phyloP scores from a whole-genome alignment of 2,888 invertebrate genomes.

The Melieria crassipennis region DNA sequence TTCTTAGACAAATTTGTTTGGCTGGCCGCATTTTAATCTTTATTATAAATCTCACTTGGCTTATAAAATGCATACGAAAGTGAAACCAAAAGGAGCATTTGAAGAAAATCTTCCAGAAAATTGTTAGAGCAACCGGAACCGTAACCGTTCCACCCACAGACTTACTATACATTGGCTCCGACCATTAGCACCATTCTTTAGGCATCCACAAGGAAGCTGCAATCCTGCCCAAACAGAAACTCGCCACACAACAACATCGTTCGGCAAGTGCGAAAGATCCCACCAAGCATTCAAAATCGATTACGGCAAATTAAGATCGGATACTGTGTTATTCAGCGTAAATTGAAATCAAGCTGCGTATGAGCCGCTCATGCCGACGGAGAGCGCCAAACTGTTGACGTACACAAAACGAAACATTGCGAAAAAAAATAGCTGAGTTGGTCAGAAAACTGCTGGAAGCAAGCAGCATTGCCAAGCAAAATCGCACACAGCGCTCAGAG shows the following conservation, averaged over 20 bases:
- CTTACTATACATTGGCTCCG: too few species aligned
- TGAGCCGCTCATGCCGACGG: background rate
- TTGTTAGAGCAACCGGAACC: too few species aligned
- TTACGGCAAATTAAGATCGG: slow-evolving; percentile 48
- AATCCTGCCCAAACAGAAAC: slow-evolving; percentile 53
- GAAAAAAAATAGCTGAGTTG: background rate
- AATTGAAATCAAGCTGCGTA: slow-evolving; percentile 22
- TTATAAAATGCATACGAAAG: too few species aligned
- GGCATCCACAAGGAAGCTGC: slow-evolving; percentile 60
- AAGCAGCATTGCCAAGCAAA: background rate
- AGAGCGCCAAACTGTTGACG: background rate
- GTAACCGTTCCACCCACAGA: too few species aligned
- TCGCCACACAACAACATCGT: slow-evolving; percentile 24
- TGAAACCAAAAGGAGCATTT: too few species aligned
- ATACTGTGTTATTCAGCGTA: slow-evolving; percentile 11
- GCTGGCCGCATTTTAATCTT: too few species aligned
- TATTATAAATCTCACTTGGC: too few species aligned
- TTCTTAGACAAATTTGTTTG: too few species aligned
- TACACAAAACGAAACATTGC: slow-evolving; percentile 10
- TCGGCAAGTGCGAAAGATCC: slow-evolving; percentile 41
- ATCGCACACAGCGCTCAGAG: background rate
- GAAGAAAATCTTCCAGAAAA: too few species aligned
- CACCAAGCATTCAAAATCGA: slow-evolving; percentile 61
- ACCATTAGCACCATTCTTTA: too few species aligned
- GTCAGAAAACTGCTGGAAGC: background rate